Evolutionary conservation across 2,113 vertebrate genomes (phyloP), one percentile per base, ranked within the genome.

Genomic region (Eubucco bourcierii): DNA sequence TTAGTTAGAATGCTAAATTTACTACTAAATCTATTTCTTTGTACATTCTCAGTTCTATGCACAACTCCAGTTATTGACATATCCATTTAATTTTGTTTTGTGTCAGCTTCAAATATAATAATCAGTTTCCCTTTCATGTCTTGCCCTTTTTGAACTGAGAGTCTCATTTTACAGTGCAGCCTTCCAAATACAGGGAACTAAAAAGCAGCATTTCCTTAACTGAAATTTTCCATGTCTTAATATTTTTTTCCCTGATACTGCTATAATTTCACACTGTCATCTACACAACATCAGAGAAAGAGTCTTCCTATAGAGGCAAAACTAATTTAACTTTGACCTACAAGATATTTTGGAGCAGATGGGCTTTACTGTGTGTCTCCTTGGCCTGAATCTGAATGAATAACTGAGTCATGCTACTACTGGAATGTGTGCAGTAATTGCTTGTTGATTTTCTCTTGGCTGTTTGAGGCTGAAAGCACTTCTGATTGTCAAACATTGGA

Each of bases 121-220:
- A 80, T 7, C 11, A 19, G 44, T 86, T 84, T 81, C 19, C 23
- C 18, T 76, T 93, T 80, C 53, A 67, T 59, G 6, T 24, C 33
- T 79, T 90, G 27, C 12, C 8, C 66, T 88, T 80, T 91, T 85
- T 77, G 60, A 68, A 81, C 72, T 37, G 11, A 73, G 39, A 71
- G 33, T 70, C 61, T 93, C 46, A 52, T 90, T 81, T 94, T 80
- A 80, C 15, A 79, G 37, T 65, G 61, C n/a, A 20, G 33, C 56
- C 55, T 88, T 91, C 65, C 73, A 93, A 31, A 24, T 75, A 37
- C 58, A 81, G 53, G 44, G 85, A 94, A 87, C 56, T 90, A 76
- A 90, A 95, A 82, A 93, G 68, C 78, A 95, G 21, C 41, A 92
- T 90, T 96, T 96, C 44, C 82, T 97, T 94, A 93, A 90, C 82